These are phyloP conservation scores for Cinclus cinclus DNA, from an alignment of 2,113 vertebrate species.

Conservation along the genomic window DNA sequence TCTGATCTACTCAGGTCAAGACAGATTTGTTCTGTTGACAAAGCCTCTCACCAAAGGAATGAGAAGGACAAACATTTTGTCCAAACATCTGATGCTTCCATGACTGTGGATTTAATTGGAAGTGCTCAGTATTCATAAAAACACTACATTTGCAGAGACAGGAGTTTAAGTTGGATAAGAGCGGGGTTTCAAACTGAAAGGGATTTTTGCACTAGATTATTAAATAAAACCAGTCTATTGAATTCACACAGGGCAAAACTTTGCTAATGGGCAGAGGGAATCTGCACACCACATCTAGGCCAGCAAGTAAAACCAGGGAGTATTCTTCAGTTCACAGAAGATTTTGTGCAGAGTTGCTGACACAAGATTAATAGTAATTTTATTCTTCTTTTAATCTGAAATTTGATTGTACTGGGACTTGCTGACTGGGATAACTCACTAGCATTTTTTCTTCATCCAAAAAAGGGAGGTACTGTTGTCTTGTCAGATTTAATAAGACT, in stretches of 20 bases:
- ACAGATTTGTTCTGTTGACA: background rate
- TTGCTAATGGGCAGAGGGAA: background rate
- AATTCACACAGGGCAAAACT: background rate
- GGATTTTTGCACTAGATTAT: background rate
- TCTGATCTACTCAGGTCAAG: background rate
- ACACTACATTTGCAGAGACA: background rate
- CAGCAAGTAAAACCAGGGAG: background rate
- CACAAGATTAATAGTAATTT: background rate
- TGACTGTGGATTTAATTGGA: background rate
- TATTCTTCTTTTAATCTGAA: background rate
- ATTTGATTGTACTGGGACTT: background rate
- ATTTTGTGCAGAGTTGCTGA: background rate
- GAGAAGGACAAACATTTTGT: background rate
- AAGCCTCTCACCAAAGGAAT: background rate
- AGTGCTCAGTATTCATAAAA: background rate
- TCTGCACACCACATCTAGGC: background rate
- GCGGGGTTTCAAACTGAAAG: background rate
- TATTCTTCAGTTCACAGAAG: background rate
- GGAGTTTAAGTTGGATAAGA: background rate
- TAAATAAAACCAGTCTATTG: background rate
- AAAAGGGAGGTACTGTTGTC: background rate
- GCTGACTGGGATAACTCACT: background rate
- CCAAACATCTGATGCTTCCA: background rate
- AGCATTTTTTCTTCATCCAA: background rate
- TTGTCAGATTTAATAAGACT: slow-evolving; percentile 12